Conservation (phyloP, 2,888 invertebrate genomes). For the Alloplasta piceator region DNA sequence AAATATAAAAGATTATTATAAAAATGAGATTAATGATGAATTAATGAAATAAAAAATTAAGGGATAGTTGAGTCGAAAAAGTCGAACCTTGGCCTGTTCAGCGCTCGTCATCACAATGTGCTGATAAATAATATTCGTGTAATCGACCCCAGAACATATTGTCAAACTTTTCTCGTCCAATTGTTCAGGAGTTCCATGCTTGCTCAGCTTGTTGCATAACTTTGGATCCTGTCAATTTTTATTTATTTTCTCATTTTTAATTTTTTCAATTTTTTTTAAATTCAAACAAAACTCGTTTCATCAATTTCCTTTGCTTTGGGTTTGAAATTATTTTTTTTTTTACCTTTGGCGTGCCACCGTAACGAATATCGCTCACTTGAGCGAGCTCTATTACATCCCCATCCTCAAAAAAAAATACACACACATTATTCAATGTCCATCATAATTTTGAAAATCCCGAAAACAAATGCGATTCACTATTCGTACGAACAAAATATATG, state of each 20-base stretch:
- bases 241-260: background rate
- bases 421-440: constrained; percentile 1
- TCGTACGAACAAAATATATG: background rate
- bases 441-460: constrained; percentile 2
- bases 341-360: constrained; percentile 81
- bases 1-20: too few relatives aligned
- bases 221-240: constrained; percentile 83
- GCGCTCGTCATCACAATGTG: constrained; percentile 86
- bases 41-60: too few relatives aligned
- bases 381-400: constrained; percentile 82
- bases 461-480: too few relatives aligned
- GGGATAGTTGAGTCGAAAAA: too few relatives aligned
- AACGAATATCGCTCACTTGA: constrained; percentile 82
- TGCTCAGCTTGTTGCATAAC: constrained; percentile 84
- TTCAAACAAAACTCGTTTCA: background rate
- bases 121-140: constrained; percentile 87
- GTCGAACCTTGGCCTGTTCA: constrained; percentile 86
- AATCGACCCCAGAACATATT: constrained; percentile 87
- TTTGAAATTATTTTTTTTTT: constrained; percentile 15
- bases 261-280: background rate
- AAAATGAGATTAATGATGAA: too few relatives aligned
- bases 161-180: constrained; percentile 87
- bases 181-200: constrained; percentile 83
- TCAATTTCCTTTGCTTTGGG: background rate
- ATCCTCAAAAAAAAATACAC: constrained; percentile 71